These are phyloP conservation scores for Itoplectis maculator DNA, from an alignment of 2,888 invertebrate genomes.

Conservation along the genomic window DNA sequence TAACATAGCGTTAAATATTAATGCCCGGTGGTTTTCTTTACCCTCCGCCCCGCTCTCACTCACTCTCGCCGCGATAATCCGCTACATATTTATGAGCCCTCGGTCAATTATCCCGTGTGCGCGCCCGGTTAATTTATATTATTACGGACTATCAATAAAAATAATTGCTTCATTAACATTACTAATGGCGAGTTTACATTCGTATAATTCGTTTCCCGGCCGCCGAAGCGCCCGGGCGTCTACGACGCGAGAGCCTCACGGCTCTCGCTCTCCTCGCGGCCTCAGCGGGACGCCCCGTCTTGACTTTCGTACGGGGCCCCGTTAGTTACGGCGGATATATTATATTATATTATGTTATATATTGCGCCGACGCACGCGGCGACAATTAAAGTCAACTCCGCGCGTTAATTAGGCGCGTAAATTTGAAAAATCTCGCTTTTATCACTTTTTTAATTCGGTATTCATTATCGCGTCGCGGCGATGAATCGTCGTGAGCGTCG, in stretches of 20 bases:
- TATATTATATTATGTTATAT: constrained; percentile 32
- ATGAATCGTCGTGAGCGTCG: not conserved
- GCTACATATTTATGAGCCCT: constrained; percentile 76
- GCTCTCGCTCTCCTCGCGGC: constrained; percentile 15
- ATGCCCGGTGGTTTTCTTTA: constrained; percentile 29
- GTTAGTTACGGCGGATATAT: constrained; percentile 37
- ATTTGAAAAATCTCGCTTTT: constrained; percentile 2
- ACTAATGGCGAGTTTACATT: constrained; percentile 74
- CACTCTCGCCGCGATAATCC: constrained; percentile 12
- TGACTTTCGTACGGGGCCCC: constrained; percentile 36
- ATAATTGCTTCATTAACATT: constrained; percentile 78
- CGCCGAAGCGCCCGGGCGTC: constrained; percentile 60
- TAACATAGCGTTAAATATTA: constrained; percentile 58
- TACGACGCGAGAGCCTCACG: not conserved
- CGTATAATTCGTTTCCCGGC: constrained; percentile 72
- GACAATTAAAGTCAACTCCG: constrained; percentile 4
- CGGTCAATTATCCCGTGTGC: constrained; percentile 72
- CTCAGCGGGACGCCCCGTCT: constrained; percentile 42
- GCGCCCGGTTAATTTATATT: constrained; percentile 73
- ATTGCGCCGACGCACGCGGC: not conserved
- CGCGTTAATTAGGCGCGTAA: constrained; percentile 38
- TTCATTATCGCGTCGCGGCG: not conserved
- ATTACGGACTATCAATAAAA: constrained; percentile 77
- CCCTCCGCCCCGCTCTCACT: not conserved
- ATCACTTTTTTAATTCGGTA: constrained; percentile 7